Conservation (phyloP, 2,113 vertebrate genomes). For the Ctenodactylus gundi region DNA sequence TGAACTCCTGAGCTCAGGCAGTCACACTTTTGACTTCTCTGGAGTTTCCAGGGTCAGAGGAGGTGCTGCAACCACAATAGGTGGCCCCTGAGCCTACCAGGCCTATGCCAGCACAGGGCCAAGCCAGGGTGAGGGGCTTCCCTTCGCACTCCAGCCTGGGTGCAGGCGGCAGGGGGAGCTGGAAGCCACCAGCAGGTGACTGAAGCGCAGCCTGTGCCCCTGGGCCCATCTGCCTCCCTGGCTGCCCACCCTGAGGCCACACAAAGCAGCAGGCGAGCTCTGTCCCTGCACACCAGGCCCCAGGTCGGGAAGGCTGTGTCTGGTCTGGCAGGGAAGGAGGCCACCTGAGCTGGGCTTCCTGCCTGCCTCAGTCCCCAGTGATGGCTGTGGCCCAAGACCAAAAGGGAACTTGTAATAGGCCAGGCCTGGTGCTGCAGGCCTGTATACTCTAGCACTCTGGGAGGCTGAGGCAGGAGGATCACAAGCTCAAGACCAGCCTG, state of each 20-base stretch:
- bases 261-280: not conserved
- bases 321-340: constrained; percentile 7
- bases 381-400: not conserved
- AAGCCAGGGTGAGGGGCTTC: not conserved
- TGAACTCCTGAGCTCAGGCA: not conserved
- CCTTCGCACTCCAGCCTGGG: no score
- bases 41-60: not conserved
- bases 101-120: no score
- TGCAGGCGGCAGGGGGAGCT: no score
- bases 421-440: no score
- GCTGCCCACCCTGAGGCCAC: not conserved
- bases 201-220: not conserved
- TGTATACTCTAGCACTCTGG: no score
- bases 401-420: constrained; percentile 42
- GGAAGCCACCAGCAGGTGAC: not conserved
- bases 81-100: not conserved
- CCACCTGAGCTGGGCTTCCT: not conserved
- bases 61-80: not conserved
- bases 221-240: rapidly evolving
- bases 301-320: not conserved
- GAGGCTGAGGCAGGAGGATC: no score
- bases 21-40: not conserved
- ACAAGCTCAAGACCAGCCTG: no score
- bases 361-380: not conserved
- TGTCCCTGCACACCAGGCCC: not conserved